Percentiles rank a stretch among this genome's conserved stretches.
Evolutionary conservation across 2,113 vertebrate genomes (phyloP).

Genomic region (Xiphorhynchus elegans): DNA sequence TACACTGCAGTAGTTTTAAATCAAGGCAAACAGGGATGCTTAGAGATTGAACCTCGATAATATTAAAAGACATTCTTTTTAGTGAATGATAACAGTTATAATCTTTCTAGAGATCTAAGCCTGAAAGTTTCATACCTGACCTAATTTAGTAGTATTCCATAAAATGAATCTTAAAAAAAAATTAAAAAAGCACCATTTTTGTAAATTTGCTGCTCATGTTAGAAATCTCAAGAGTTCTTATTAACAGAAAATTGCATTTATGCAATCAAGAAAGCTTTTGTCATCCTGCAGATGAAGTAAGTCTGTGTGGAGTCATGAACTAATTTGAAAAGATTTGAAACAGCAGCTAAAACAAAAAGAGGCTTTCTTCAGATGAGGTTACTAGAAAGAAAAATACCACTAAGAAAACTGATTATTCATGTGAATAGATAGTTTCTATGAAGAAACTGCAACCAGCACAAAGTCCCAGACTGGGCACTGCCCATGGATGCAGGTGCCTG

Average conservation of each 20-base stretch:
- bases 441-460: background rate
- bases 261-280: constrained; percentile 46
- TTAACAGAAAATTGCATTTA: constrained; percentile 56
- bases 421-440: background rate
- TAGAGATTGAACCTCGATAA: constrained; percentile 13
- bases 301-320: background rate
- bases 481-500: background rate
- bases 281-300: constrained; percentile 56
- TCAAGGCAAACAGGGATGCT: background rate
- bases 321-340: constrained; percentile 27
- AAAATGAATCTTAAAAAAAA: constrained; percentile 18
- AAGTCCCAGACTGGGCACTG: background rate
- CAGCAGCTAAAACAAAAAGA: constrained; percentile 9
- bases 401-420: background rate
- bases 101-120: background rate
- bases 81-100: constrained; percentile 18
- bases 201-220: constrained; percentile 17
- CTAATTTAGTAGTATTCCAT: constrained; percentile 38
- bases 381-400: background rate
- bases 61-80: constrained; percentile 16
- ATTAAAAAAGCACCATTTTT: background rate
- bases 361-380: background rate
- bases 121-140: constrained; percentile 42
- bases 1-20: background rate
- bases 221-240: constrained; percentile 61